Conservation (phyloP, 2,113 vertebrate genomes). For the Myotis brandtii region DNA sequence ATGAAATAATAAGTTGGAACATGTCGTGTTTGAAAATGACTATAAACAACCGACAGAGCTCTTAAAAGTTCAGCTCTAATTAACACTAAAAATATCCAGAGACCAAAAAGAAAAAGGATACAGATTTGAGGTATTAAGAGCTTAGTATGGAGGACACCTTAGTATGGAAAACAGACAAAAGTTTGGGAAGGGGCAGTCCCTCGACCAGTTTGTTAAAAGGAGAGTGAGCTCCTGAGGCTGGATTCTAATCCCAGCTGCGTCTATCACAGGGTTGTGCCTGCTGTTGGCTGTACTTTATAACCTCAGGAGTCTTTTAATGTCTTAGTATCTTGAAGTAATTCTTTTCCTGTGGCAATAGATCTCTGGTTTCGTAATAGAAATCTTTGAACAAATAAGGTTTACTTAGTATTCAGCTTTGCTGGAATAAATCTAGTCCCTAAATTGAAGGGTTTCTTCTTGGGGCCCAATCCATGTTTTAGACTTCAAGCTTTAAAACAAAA, state of each 20-base stretch:
- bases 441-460: conserved; percentile 1
- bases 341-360: background rate
- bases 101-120: background rate
- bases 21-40: background rate
- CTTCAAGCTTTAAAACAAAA: background rate
- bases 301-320: background rate
- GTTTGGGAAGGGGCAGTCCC: background rate
- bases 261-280: background rate
- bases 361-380: conserved; percentile 43
- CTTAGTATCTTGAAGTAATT: background rate
- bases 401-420: conserved; percentile 19
- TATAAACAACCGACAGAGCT: background rate
- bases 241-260: background rate
- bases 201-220: background rate
- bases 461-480: background rate
- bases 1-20: conserved; percentile 5
- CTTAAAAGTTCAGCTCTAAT: background rate
- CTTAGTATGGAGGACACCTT: background rate
- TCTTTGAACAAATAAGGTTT: conserved; percentile 39
- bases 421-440: conserved; percentile 36
- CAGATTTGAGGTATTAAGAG: background rate
- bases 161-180: background rate
- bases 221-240: background rate
- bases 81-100: background rate
- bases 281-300: background rate